phyloP scores from a whole-genome alignment of 1,140 invertebrate species.

The Bombus difficillimus region DNA sequence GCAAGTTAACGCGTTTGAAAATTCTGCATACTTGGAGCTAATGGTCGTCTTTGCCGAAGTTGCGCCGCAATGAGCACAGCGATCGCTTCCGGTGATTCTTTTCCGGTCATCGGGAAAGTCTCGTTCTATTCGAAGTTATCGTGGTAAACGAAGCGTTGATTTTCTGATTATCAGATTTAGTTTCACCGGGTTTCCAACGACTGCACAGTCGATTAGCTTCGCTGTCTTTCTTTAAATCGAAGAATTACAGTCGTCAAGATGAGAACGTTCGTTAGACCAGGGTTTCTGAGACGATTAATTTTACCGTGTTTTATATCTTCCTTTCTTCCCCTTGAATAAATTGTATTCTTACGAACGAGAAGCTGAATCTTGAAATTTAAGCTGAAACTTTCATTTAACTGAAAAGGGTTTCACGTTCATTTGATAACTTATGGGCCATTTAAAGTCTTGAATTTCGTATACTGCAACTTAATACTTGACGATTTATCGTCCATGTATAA shows the following conservation, averaged over 20 bases:
- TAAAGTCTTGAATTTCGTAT: not conserved
- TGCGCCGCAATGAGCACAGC: not conserved
- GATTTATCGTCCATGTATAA: not conserved
- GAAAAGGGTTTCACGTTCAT: not conserved
- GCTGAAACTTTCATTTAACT: too few relatives aligned
- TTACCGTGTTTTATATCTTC: not conserved
- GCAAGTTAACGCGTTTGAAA: not conserved
- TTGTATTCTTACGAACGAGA: not conserved
- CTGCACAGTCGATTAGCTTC: not conserved
- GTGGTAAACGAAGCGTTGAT: conserved; percentile 6
- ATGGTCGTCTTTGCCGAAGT: not conserved
- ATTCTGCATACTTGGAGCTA: not conserved
- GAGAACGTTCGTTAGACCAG: not conserved
- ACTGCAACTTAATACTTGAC: not conserved
- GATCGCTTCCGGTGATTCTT: not conserved
- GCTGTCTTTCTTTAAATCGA: not conserved
- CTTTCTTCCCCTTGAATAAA: too few relatives aligned
- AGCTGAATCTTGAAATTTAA: too few relatives aligned
- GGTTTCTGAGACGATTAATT: not conserved
- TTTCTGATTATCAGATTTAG: conserved; percentile 8
- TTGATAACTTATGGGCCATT: not conserved
- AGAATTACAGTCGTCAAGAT: not conserved
- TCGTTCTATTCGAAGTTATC: not conserved
- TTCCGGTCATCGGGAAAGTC: not conserved
- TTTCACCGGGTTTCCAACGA: not conserved